Conservation (phyloP, 1,140 invertebrate species). For the Eriocheir sinensis region DNA sequence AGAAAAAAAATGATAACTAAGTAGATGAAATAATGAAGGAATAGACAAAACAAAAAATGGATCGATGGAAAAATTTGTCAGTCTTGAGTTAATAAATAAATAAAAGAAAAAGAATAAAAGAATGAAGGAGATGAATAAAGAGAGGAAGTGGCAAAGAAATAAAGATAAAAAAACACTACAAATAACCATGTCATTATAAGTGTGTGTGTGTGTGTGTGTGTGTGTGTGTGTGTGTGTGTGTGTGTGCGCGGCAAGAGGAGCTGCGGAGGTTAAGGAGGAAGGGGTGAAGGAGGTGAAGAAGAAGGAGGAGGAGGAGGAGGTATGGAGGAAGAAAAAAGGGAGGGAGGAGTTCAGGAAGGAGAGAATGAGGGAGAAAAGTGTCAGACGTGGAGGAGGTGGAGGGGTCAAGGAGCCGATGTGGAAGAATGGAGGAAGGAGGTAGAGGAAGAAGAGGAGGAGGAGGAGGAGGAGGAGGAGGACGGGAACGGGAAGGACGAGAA, state of each 20-base stretch:
- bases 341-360: background rate
- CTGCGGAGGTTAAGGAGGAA: background rate
- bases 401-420: background rate
- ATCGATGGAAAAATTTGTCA: background rate
- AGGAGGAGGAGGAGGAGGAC: background rate
- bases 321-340: background rate
- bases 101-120: too few relatives aligned
- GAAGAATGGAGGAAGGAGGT: background rate
- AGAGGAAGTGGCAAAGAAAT: too few relatives aligned
- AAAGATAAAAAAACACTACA: background rate
- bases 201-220: slow-evolving; percentile 37
- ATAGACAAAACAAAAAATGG: too few relatives aligned
- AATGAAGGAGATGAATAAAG: too few relatives aligned
- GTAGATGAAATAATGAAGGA: background rate
- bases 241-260: background rate
- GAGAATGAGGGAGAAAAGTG: slow-evolving; percentile 15
- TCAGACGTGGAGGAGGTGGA: background rate
- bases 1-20: background rate
- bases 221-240: slow-evolving; percentile 7
- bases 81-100: background rate
- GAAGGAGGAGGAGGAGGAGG: background rate
- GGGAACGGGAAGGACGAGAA: background rate
- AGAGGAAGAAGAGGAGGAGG: background rate
- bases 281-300: background rate
- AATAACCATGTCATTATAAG: slow-evolving; percentile 33